Percentiles rank a stretch among this genome's conserved stretches.
phyloP scores from a whole-genome alignment of 2,113 vertebrate species.

The Merops nubicus region DNA sequence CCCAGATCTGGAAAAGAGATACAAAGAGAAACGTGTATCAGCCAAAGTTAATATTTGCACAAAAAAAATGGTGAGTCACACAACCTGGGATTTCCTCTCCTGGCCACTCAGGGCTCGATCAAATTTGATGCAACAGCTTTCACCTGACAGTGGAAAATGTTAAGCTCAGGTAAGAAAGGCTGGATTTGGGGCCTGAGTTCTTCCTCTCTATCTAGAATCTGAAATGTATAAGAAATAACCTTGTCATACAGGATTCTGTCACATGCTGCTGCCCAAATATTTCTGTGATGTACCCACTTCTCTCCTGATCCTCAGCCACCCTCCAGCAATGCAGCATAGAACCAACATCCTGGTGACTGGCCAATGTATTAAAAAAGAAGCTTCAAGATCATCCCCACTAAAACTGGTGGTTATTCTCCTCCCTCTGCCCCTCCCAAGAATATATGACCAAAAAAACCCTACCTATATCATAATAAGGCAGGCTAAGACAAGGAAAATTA shows the following conservation, averaged over 20 bases:
- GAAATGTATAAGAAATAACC: background rate
- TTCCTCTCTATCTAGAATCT: background rate
- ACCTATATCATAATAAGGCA: background rate
- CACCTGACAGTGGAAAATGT: conserved; percentile 20
- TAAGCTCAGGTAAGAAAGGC: background rate
- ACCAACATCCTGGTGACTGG: background rate
- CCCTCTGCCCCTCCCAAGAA: background rate
- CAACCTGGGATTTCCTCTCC: conserved; percentile 78
- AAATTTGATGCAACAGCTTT: conserved; percentile 54
- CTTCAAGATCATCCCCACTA: background rate
- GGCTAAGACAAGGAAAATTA: background rate
- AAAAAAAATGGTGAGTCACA: conserved; percentile 83
- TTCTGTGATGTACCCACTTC: background rate
- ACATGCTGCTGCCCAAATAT: background rate
- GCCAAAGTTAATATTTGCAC: conserved; percentile 88
- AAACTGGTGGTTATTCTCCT: background rate
- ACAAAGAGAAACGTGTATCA: conserved; percentile 62
- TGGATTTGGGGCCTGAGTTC: background rate
- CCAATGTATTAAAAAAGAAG: background rate
- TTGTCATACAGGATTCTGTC: background rate
- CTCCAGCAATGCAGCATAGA: background rate
- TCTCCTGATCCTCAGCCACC: background rate
- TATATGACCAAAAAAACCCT: background rate
- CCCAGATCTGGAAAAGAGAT: conserved; percentile 82
- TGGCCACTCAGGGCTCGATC: conserved; percentile 55